These are phyloP conservation scores for Hymenochirus boettgeri DNA, from an alignment of 2,113 vertebrate species.

Conservation along the genomic window DNA sequence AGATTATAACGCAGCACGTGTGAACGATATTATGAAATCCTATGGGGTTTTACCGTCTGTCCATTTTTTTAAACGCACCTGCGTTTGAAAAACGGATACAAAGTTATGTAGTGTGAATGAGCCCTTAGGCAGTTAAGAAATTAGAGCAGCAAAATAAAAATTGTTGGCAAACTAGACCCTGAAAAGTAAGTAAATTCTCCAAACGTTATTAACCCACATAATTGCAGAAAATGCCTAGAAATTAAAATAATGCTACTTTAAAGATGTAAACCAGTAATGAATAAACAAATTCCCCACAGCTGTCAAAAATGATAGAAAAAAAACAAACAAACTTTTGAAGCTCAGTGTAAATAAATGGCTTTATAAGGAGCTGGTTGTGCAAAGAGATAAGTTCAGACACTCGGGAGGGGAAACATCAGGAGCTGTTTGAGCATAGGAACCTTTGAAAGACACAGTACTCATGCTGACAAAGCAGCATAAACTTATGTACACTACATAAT, in stretches of 20 bases:
- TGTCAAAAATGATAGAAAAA: constrained; percentile 29
- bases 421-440: constrained; percentile 10
- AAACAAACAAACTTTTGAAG: constrained; percentile 32
- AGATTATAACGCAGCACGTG: too few species aligned
- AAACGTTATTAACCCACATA: too few species aligned
- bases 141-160: too few species aligned
- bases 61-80: too few species aligned
- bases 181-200: too few species aligned
- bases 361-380: constrained; percentile 26
- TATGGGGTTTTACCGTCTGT: too few species aligned
- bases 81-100: too few species aligned
- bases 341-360: constrained; percentile 30
- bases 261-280: neutral
- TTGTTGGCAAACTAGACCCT: too few species aligned
- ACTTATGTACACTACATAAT: constrained; percentile 15
- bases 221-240: neutral
- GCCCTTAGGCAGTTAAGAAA: too few species aligned
- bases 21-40: too few species aligned
- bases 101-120: too few species aligned
- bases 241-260: neutral
- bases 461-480: constrained; percentile 13
- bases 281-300: constrained; percentile 16
- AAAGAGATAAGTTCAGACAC: constrained; percentile 24
- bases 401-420: constrained; percentile 18
- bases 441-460: constrained; percentile 12